These are phyloP conservation scores for Aporophyla lueneburgensis DNA, from an alignment of 2,888 invertebrate genomes.

Conservation along the genomic window DNA sequence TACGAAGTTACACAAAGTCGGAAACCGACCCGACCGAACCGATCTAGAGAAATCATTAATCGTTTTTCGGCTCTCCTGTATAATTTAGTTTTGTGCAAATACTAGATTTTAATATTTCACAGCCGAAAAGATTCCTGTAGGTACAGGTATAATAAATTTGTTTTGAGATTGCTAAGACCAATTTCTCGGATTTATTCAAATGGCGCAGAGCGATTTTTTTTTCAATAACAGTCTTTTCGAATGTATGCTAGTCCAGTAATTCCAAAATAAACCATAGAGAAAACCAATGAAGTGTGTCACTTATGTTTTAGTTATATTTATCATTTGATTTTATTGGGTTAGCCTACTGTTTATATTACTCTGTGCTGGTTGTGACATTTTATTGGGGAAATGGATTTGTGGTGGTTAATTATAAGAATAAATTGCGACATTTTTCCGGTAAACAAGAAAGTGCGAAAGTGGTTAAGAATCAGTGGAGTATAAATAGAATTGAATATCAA, in stretches of 20 bases:
- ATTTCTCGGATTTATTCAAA: neutral
- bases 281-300: neutral
- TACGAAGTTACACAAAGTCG: no score
- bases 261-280: neutral
- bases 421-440: constrained; percentile 32
- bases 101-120: no score
- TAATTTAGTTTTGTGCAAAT: no score
- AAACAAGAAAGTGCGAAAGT: constrained; percentile 37
- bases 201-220: no score
- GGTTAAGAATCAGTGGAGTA: neutral
- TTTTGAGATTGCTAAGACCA: neutral
- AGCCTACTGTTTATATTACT: neutral
- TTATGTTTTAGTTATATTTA: neutral
- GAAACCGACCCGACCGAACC: no score
- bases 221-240: neutral
- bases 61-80: no score
- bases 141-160: neutral
- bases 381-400: constrained; percentile 57
- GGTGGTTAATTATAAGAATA: constrained; percentile 38
- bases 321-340: neutral
- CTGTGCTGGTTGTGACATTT: constrained; percentile 24
- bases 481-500: neutral
- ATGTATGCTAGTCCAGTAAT: neutral
- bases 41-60: no score
- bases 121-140: neutral